Base-by-base conservation (phyloP, 2,797 vertebrate genomes). In the Macroramphosus scolopax region DNA sequence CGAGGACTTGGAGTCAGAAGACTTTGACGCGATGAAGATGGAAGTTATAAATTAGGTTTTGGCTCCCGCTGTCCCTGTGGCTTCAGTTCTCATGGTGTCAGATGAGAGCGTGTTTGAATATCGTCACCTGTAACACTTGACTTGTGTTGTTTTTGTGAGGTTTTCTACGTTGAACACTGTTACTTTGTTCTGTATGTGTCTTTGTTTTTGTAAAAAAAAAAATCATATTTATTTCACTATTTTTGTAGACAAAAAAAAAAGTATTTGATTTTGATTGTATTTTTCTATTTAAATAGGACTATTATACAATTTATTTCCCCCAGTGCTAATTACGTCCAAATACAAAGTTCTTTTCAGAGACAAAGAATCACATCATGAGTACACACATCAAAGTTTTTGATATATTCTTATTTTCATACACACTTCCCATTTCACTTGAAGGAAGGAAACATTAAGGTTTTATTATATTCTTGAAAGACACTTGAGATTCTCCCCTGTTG, bases 141-240 rank as follows among this genome's bases (percentile, higher is more conserved):
- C 80, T 84, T 37, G 72, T 88, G 79, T 75, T 78, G 82, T 87
- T 77, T 74, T 75, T 74, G 82, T 87, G 86, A 87, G 79, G 88
- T 91, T 94, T 92, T 92, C 87, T 91, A 90, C 91, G 91, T 95
- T 93, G 68, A 93, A 93, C 93, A 94, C 93, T 95, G 93, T 95
- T 93, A 82, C 86, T 91, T 90, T 74, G 68, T 84, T 81, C 72
- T 72, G 67, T 85, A 62, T 2, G 57, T 82, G 87, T 92, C 89
- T 88, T 91, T 79, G 84, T 91, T 89, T 87, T 84, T 86, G 79
- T 86, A 81, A 83, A 28, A 42, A 32, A 42, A 24, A 25, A 82
- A 83, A 96, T 94, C 92, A 93, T 96, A 97, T 97, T 98, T 98
- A 97, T 98, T 98, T 98, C 93, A 93, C 92, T 98, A 97, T 98